These are phyloP conservation scores for Epinephelus coioides DNA, from an alignment of 2,797 vertebrate genomes.

Conservation along the genomic window DNA sequence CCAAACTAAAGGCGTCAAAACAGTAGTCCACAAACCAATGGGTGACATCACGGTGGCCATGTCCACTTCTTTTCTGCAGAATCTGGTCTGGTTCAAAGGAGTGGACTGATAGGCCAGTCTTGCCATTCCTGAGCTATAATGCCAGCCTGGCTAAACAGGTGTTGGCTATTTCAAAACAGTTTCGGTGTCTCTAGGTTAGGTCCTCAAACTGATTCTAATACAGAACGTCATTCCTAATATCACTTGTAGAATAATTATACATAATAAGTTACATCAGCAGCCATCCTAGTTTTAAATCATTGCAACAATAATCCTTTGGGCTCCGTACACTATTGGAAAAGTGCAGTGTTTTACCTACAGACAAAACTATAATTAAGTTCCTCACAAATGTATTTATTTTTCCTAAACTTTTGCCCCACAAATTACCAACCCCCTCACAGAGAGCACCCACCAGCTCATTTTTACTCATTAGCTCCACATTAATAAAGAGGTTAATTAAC, in stretches of 20 bases:
- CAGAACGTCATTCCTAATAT: neutral
- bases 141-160: neutral
- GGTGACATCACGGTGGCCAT: too few relatives aligned
- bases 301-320: constrained; percentile 33
- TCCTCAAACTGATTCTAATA: neutral
- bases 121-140: too few relatives aligned
- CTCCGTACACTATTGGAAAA: constrained; percentile 16
- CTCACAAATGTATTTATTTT: constrained; percentile 66
- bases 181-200: neutral
- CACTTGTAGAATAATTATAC: neutral
- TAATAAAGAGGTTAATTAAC: constrained; percentile 69
- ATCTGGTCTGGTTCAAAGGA: too few relatives aligned
- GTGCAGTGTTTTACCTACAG: constrained; percentile 28
- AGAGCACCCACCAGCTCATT: constrained; percentile 46
- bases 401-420: constrained; percentile 29
- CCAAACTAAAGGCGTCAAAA: too few relatives aligned
- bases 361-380: constrained; percentile 38
- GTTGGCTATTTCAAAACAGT: too few relatives aligned
- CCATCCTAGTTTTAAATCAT: neutral
- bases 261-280: neutral
- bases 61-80: too few relatives aligned
- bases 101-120: too few relatives aligned
- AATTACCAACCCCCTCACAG: constrained; percentile 29
- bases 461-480: constrained; percentile 65
- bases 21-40: too few relatives aligned